Evolutionary conservation across 2,888 invertebrate genomes (phyloP), one percentile per base, ranked within the genome.

Genomic region (Agrotis ipsilon): DNA sequence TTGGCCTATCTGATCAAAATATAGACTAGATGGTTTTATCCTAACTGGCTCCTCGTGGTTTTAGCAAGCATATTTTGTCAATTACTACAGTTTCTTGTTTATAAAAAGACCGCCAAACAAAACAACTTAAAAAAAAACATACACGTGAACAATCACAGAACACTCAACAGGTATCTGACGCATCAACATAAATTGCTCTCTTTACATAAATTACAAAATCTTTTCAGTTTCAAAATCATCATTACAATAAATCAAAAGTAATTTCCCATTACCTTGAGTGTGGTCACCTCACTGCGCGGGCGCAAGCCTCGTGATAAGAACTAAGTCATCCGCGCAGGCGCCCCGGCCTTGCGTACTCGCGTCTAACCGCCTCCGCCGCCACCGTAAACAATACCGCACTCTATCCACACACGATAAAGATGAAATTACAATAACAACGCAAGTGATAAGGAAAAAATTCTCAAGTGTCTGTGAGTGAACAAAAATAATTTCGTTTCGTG

Each of bases 261-360:
- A 78, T 78, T 76, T 78, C 78, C 75, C 64, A 68, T 75, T 57
- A 68, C 80, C 57, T 74, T 72, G 73, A 72, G 54, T 65, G 72
- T 88, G 86, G 88, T 82, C 81, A 74, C 85, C 71, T 66, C 78
- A 86, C 71, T 78, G 48, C 48, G 27, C 60, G 21, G 51, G 32
- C 60, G 6, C 51, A 63, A 84, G 88, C 84, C 90, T 92, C 90
- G 89, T 93, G 95, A 94, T 95, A 95, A 94, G 90, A 93, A 86
- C 85, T 82, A 83, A 89, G 88, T 87, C 90, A 92, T 92, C 93
- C 86, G 91, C 94, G 92, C 92, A 63, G 75, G 94, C 93, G 94
- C 94, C 88, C 77, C 90, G 89, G 85, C 86, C 87, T 87, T 87
- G 92, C 87, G 92, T 94, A 90, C 93, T 86, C 94, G 93, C 89